phyloP scores from a whole-genome alignment of 2,888 invertebrate genomes.

The Acanthococcus lagerstroemiae region DNA sequence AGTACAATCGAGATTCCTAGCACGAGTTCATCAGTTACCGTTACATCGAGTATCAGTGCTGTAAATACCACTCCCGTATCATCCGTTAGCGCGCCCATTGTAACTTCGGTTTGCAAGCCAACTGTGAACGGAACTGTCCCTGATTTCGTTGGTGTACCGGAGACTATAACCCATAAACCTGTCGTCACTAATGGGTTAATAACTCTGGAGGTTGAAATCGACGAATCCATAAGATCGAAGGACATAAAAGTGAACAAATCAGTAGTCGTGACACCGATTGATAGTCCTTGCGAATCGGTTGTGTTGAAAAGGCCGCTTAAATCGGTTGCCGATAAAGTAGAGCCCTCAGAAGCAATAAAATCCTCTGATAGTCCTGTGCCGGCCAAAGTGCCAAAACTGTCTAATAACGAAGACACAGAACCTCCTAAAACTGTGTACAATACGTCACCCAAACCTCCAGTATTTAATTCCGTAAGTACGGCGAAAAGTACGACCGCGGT shows the following conservation, averaged over 20 bases:
- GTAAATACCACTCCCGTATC: neutral
- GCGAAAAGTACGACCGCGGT: neutral
- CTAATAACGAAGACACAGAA: neutral
- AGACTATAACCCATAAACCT: too few species aligned
- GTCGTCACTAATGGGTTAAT: too few species aligned
- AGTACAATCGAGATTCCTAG: neutral
- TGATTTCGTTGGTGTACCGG: too few species aligned
- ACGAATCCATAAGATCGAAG: too few species aligned
- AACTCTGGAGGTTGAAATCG: too few species aligned
- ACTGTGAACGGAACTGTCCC: neutral
- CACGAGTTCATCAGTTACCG: neutral
- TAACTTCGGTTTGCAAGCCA: neutral
- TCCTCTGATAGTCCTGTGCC: neutral
- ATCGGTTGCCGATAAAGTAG: too few species aligned
- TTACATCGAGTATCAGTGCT: neutral
- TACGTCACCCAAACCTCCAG: neutral
- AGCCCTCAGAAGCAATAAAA: neutral
- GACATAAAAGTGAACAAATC: too few species aligned
- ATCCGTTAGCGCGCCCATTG: neutral
- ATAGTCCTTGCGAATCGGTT: too few species aligned
- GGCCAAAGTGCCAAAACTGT: conserved; percentile 1
- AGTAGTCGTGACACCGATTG: too few species aligned
- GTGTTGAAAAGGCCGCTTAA: too few species aligned
- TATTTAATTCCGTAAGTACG: neutral
- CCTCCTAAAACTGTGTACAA: neutral